Percentiles rank a stretch among this genome's conserved stretches.
These are phyloP conservation scores for Nyctibius bracteatus DNA, from an alignment of 2,113 vertebrate genomes.

Conservation along the genomic window DNA sequence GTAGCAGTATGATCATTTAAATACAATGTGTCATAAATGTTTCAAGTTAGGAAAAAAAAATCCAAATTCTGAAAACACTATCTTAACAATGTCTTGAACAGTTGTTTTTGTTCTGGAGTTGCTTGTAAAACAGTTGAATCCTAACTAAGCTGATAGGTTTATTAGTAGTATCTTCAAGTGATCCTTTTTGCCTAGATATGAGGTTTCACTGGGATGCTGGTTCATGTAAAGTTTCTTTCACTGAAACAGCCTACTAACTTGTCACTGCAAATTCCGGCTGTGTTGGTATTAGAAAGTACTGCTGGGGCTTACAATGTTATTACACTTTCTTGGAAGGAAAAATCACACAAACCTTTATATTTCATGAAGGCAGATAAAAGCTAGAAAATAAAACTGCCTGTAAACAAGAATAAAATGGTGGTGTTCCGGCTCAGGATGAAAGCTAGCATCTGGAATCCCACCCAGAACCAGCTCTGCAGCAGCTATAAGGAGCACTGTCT, in stretches of 20 bases:
- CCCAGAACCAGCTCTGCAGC: background rate
- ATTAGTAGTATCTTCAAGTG: background rate
- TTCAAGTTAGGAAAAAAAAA: background rate
- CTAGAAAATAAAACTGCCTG: background rate
- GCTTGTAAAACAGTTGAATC: background rate
- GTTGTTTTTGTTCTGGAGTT: background rate
- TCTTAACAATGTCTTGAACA: background rate
- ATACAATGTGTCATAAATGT: background rate
- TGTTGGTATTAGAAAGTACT: background rate
- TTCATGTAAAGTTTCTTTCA: background rate
- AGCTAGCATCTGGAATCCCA: background rate
- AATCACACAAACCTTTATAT: background rate
- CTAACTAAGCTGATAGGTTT: background rate
- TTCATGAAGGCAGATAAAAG: background rate
- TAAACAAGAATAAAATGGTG: background rate
- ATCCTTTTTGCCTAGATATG: background rate
- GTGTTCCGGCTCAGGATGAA: background rate
- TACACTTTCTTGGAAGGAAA: background rate
- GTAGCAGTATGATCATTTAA: background rate
- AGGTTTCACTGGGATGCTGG: background rate
- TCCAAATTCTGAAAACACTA: background rate
- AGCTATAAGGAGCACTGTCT: background rate
- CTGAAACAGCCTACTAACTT: background rate
- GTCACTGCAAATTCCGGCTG: background rate
- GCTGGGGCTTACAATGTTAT: background rate